Conservation (phyloP, 2,113 vertebrate genomes). For the Thinocorus orbignyianus region DNA sequence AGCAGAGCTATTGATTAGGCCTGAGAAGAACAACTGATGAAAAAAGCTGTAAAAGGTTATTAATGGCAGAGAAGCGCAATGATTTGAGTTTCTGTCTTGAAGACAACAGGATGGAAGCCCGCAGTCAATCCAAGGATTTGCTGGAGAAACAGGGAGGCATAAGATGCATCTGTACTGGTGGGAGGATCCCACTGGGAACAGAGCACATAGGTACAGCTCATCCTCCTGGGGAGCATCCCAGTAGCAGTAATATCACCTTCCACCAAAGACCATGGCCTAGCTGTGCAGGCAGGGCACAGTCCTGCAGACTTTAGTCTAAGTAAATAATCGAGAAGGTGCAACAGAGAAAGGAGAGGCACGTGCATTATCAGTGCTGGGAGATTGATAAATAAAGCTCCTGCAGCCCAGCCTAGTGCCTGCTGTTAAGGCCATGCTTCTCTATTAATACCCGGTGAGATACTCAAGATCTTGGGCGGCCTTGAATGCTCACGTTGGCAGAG, state of each 20-base stretch:
- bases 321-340: neutral
- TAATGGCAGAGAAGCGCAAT: neutral
- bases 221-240: neutral
- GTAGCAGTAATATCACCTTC: neutral
- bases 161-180: neutral
- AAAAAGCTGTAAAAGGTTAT: neutral
- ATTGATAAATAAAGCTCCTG: neutral
- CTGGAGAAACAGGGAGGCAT: neutral
- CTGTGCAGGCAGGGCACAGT: neutral
- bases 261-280: neutral
- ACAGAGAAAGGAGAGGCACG: neutral
- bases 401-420: neutral
- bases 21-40: neutral
- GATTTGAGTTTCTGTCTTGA: neutral
- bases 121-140: neutral
- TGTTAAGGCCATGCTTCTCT: neutral
- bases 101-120: neutral
- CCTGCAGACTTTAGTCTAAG: neutral
- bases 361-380: neutral
- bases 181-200: neutral
- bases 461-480: neutral
- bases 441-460: neutral
- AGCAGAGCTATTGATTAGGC: constrained; percentile 52
- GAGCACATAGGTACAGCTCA: neutral
- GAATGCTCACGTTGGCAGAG: neutral